A percentile compares a stretch with the other conserved stretches of the same genome.
Evolutionary conservation across 2,797 vertebrate species (phyloP).

Genomic region (Poeciliopsis gracilis): DNA sequence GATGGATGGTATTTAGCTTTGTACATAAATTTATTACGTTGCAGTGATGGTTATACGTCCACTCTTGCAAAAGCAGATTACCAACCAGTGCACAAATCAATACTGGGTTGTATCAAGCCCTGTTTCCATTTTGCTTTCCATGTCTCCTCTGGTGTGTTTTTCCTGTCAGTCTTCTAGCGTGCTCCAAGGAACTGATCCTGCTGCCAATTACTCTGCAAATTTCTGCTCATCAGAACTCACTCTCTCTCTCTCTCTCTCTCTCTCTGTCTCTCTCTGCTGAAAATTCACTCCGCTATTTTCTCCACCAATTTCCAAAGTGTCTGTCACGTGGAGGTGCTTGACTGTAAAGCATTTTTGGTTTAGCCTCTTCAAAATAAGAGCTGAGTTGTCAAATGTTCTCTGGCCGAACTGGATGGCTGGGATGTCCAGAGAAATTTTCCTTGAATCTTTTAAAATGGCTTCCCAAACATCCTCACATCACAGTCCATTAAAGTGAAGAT

Average conservation of each 20-base stretch:
- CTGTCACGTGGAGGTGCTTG: not conserved
- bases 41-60: not conserved
- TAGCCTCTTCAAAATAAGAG: not conserved
- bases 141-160: not conserved
- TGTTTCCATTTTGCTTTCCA: constrained; percentile 4
- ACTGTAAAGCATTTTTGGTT: not conserved
- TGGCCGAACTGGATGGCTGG: not conserved
- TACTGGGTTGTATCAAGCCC: not conserved
- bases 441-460: not conserved
- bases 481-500: not conserved
- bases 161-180: not conserved
- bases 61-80: constrained; percentile 4
- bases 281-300: not conserved
- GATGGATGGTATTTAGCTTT: not conserved
- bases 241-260: not conserved
- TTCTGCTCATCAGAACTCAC: not conserved
- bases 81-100: not conserved
- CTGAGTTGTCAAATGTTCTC: not conserved
- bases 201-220: constrained; percentile 8
- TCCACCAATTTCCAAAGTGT: not conserved
- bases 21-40: not conserved
- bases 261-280: not conserved
- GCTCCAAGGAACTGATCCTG: not conserved
- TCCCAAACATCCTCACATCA: not conserved
- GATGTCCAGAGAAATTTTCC: not conserved